A percentile compares a stretch with the other conserved stretches of the same genome.
These are phyloP conservation scores for Drosophila malerkotliana DNA, from an alignment of 1,140 invertebrate genomes.

Conservation along the genomic window DNA sequence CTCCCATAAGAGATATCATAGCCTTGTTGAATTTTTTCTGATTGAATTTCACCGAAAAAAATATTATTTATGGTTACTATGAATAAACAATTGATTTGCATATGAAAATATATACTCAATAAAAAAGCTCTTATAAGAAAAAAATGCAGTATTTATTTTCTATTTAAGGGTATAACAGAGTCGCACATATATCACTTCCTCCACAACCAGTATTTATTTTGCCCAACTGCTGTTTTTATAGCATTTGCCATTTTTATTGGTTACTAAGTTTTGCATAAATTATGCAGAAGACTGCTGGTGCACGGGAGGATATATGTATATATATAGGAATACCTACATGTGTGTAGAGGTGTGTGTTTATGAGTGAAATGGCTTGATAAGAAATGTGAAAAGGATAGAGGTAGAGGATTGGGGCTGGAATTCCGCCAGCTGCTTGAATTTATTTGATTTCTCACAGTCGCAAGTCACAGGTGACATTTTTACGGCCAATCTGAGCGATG, in stretches of 20 bases:
- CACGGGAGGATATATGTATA: constrained; percentile 1
- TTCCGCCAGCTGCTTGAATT: constrained; percentile 60
- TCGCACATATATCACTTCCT: background rate
- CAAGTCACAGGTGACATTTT: constrained; percentile 80
- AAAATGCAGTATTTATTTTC: too few relatives aligned
- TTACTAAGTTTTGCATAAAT: constrained; percentile 75
- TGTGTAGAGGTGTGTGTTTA: constrained; percentile 35
- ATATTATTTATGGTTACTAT: too few relatives aligned
- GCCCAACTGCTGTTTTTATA: constrained; percentile 10
- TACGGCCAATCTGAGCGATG: constrained; percentile 72
- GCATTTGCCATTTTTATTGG: constrained; percentile 51
- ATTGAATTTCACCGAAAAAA: too few relatives aligned
- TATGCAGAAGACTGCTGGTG: constrained; percentile 54
- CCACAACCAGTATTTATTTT: constrained; percentile 1
- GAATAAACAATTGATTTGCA: too few relatives aligned
- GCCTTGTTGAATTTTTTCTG: too few relatives aligned
- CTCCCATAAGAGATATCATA: too few relatives aligned
- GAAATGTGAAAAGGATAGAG: constrained; percentile 33
- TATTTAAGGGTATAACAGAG: too few relatives aligned
- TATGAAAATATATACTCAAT: too few relatives aligned
- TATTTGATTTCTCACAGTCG: constrained; percentile 75
- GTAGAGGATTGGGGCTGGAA: background rate
- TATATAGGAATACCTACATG: constrained; percentile 2
- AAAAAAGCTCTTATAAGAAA: background rate
- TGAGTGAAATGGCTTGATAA: constrained; percentile 44